Base-by-base conservation (phyloP, 1,140 invertebrate species). In the Cotesia glomerata region DNA sequence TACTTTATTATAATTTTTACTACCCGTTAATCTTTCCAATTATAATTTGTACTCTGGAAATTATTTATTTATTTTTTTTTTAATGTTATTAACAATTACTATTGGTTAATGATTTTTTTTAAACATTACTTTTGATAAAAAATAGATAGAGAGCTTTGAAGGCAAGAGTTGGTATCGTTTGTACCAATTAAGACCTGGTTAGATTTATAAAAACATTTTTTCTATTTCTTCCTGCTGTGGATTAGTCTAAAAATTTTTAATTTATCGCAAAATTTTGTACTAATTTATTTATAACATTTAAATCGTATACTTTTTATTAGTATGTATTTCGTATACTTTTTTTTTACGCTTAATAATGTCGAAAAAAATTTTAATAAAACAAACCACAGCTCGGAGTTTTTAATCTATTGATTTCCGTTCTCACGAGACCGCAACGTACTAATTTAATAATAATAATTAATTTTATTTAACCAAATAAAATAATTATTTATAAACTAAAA, bases 91-190 rank as follows among this genome's bases (percentile, higher is more conserved):
- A 32, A 36, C 8, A 45, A 26, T 63, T 39, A 5, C n/a, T 73
- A 35, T 26, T 36, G 16, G 56, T 7, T 67, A n/a, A 34, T n/a
- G 16, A 69, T 64, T 3, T 52, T 8, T 35, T 64, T 72, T 71
- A 69, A 54, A 26, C 26, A 54, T 76, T 62, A 32, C 58, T 71
- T 63, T 66, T 54, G 26, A 64, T 69, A 64, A 71, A 75, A 59
- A 73, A 69, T 75, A 78, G 80, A 67, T 86, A 85, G 84, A 86
- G 84, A 87, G 85, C 85, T 81, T 80, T 79, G 39, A 86, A 87
- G 85, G 85, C 85, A 87, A 87, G 84, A 86, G 83, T 80, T 87
- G 85, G 80, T 86, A 84, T 84, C 39, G 72, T 85, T 86, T 85
- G 84, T 87, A 86, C 84, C 84, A 77, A 83, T 51, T 83, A 80